Base-by-base conservation (phyloP, 2,113 vertebrate genomes). In the Aphyosemion australe region DNA sequence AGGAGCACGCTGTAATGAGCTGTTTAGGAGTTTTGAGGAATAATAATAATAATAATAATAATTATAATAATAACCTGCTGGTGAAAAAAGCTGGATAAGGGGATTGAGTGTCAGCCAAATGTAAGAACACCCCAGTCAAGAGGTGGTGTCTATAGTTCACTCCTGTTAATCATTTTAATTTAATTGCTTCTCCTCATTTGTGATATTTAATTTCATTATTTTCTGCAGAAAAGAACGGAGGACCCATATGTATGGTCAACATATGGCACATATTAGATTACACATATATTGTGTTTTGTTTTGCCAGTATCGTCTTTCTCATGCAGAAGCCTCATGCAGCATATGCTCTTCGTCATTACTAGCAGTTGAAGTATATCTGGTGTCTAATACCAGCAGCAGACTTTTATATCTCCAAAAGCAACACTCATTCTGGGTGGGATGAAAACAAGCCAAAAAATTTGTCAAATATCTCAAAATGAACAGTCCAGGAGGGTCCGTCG, bases 201-300 rank as follows among this genome's bases (percentile, higher is more conserved):
- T 84, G 78, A 86, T 82, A 90, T 87, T 87, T 88, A 71, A 88
- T 91, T 88, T 86, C 81, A 88, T 86, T 90, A 86, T 90, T 88
- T 46, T 58, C 79, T 54, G 54, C 34, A 55, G 52, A 79, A 65
- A 61, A 75, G 80, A 71, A 26, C 60, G 54, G 58, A 59, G 75
- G 49, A 56, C 56, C 70, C 77, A 62, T 82, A 87, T 84, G 76
- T 86, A 84, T 89, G 84, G 76, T 83, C 67, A 82, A 80, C 90
- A 91, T 90, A 90, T 91, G 88, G 86, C 84, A 70, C 85, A 82
- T 85, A 89, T 91, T 86, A 74, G 61, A 88, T 91, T 90, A 88
- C 85, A 76, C 79, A 85, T 87, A 87, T 88, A 81, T 79, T 82
- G 81, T 79, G 70, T 86, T 89, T 85, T 87, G 87, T 86, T 85